Evolutionary conservation across 2,113 vertebrate species (phyloP), one percentile per base, ranked within the genome.

Genomic region (Anhinga rufa): DNA sequence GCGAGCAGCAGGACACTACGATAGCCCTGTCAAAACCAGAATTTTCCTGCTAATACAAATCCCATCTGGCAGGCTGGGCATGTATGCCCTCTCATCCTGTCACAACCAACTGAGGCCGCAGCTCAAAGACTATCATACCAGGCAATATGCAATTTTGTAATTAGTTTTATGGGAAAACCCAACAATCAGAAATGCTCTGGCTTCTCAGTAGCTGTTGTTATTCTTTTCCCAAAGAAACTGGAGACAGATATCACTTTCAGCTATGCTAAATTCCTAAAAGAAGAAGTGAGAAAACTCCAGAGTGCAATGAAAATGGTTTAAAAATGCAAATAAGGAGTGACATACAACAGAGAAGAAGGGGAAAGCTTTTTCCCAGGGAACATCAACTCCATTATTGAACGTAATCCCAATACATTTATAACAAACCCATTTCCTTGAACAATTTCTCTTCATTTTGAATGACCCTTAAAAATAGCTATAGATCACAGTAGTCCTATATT

Each of bases 281-380:
- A 89, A 95, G 51, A 81, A 75, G 84, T 42, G n/a, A 91, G 42
- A 32, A 72, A 97, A 92, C 61, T 97, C 95, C 91, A 85, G 88
- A 93, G 95, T 95, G 89, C 92, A 92, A 94, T 91, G 89, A 96
- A 96, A 95, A 95, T 82, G 66, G 94, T 97, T 93, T 77, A 77
- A 96, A 97, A 97, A 97, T 91, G 96, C 94, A 96, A 95, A 96
- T 95, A 88, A 74, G 71, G 78, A 92, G 62, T 70, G 84, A 92
- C 86, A 96, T 55, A 72, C 58, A 90, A 91, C 75, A 86, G 82
- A 86, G 91, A 82, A 87, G 80, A 95, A 74, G 55, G 32, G 62
- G 36, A 79, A 92, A 74, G 78, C 75, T 84, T 94, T 87, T 95
- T 91, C 91, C 62, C 75, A 84, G 36, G 83, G 77, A 96, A 92